Evolutionary conservation across 1,140 invertebrate species (phyloP).

Genomic region (Trialeurodes vaporariorum): DNA sequence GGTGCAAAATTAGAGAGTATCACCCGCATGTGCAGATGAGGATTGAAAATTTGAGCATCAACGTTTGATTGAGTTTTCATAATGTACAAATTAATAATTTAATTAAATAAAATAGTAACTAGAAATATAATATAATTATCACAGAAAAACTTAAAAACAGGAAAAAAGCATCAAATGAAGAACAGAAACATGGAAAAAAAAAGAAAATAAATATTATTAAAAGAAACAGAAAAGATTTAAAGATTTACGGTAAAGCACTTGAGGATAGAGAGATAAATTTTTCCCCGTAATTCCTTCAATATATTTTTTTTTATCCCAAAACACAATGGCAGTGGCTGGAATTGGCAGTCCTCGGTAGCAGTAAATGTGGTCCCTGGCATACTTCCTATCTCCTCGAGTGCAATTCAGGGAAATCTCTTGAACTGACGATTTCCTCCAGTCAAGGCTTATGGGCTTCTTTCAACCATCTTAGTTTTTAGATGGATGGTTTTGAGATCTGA

Average conservation of each 20-base stretch:
- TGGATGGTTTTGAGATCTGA: too few species aligned
- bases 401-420: too few species aligned
- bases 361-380: neutral
- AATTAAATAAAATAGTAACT: neutral
- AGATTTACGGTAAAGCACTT: neutral
- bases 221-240: neutral
- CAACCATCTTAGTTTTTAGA: too few species aligned
- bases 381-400: too few species aligned
- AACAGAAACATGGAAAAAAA: neutral
- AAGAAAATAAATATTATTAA: neutral
- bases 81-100: too few species aligned
- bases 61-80: neutral
- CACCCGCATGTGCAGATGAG: neutral
- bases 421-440: too few species aligned
- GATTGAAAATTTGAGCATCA: neutral
- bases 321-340: neutral
- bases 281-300: too few species aligned
- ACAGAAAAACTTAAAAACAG: neutral
- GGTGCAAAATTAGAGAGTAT: neutral
- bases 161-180: too few species aligned
- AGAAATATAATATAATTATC: neutral
- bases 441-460: too few species aligned
- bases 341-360: neutral
- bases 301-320: neutral
- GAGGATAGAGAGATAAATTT: neutral